phyloP scores from a whole-genome alignment of 2,888 invertebrate genomes.

The Schrankia costaestrigalis region DNA sequence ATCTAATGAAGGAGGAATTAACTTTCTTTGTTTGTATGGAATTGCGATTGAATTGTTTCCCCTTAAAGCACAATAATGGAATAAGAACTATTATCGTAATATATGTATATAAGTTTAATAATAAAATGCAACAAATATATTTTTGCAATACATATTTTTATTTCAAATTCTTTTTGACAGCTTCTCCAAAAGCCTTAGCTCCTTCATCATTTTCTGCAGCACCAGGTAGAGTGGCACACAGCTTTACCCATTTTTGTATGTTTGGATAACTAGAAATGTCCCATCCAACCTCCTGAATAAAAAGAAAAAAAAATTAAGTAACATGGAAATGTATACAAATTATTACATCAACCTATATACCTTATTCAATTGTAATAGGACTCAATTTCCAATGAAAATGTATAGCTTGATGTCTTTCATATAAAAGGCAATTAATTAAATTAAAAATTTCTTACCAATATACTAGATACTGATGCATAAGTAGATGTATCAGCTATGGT shows the following conservation, averaged over 20 bases:
- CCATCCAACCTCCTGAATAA: slow-evolving; percentile 80
- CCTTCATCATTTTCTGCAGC: slow-evolving; percentile 81
- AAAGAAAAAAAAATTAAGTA: background rate
- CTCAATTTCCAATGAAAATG: too few species aligned
- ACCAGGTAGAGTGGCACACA: slow-evolving; percentile 80
- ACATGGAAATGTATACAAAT: too few species aligned
- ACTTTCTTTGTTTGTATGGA: too few species aligned
- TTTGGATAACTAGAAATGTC: slow-evolving; percentile 78
- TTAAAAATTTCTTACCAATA: slow-evolving; percentile 64
- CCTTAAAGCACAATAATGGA: too few species aligned
- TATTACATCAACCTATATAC: too few species aligned
- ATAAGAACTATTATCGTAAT: too few species aligned
- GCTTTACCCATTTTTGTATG: slow-evolving; percentile 80
- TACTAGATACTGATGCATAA: slow-evolving; percentile 77
- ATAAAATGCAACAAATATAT: background rate
- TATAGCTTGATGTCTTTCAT: too few species aligned
- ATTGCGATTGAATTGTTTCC: too few species aligned
- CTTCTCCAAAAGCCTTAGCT: slow-evolving; percentile 79
- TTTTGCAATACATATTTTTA: slow-evolving; percentile 20
- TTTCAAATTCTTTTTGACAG: slow-evolving; percentile 75
- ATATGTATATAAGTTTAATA: too few species aligned
- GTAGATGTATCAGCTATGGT: slow-evolving; percentile 84
- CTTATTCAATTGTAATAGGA: too few species aligned
- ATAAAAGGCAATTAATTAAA: background rate
- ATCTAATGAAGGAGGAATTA: too few species aligned